phyloP scores from a whole-genome alignment of 2,888 invertebrate species.

The Mesochorus sp. region DNA sequence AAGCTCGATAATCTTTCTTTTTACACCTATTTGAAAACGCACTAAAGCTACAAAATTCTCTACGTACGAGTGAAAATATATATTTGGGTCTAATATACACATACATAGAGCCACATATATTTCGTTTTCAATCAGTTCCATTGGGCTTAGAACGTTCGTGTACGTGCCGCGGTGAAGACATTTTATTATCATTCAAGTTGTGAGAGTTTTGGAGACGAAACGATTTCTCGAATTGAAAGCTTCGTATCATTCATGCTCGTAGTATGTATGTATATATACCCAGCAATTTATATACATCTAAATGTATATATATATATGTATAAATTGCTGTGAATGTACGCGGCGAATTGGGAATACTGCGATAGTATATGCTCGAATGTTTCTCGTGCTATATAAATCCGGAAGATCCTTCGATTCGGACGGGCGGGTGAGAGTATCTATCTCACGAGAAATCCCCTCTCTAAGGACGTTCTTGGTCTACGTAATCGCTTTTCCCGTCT shows the following conservation, averaged over 20 bases:
- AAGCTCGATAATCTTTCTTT: too few relatives aligned
- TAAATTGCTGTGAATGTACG: not conserved
- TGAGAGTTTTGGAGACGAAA: slow-evolving; percentile 27
- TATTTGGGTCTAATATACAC: too few relatives aligned
- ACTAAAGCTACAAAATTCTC: too few relatives aligned
- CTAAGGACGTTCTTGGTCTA: slow-evolving; percentile 32
- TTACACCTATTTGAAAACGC: too few relatives aligned
- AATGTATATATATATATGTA: not conserved
- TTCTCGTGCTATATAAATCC: slow-evolving; percentile 19
- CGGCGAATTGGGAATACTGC: slow-evolving; percentile 21
- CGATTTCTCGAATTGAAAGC: slow-evolving; percentile 33
- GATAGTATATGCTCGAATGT: slow-evolving; percentile 28
- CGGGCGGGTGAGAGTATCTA: slow-evolving; percentile 28
- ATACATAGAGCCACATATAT: not conserved
- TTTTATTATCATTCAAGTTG: slow-evolving; percentile 30
- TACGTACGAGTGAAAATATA: too few relatives aligned
- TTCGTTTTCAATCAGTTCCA: slow-evolving; percentile 2
- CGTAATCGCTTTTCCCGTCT: slow-evolving; percentile 38
- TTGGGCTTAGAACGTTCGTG: slow-evolving; percentile 4
- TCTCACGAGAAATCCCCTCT: slow-evolving; percentile 28
- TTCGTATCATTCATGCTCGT: slow-evolving; percentile 22
- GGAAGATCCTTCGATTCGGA: slow-evolving; percentile 32
- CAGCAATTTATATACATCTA: not conserved
- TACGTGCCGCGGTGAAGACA: not conserved
- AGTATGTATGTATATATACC: not conserved